Percentiles rank a stretch among this genome's conserved stretches.
phyloP scores from a whole-genome alignment of 2,797 vertebrate genomes.

The Muscicapa striata region DNA sequence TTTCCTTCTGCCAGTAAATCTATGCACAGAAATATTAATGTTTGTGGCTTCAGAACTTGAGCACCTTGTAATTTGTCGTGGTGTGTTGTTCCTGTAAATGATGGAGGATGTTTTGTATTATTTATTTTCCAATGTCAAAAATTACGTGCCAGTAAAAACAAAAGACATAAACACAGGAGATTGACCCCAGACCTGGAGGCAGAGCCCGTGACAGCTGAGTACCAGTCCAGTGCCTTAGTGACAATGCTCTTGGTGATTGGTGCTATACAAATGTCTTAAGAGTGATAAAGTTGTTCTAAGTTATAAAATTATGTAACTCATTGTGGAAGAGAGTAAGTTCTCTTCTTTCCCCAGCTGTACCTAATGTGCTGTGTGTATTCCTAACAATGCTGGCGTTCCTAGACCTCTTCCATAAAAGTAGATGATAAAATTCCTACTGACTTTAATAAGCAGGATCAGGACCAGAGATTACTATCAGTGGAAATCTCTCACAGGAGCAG shows the following conservation, averaged over 20 bases:
- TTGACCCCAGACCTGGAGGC: neutral
- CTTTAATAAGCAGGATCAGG: neutral
- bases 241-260: slow-evolving; percentile 7
- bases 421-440: neutral
- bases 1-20: slow-evolving; percentile 5
- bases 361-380: neutral
- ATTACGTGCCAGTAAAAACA: neutral
- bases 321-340: neutral
- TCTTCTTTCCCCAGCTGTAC: neutral
- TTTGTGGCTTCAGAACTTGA: neutral
- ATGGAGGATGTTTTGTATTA: neutral
- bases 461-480: neutral
- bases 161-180: neutral
- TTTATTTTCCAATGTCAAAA: neutral
- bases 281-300: neutral
- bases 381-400: neutral
- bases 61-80: neutral
- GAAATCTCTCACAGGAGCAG: neutral
- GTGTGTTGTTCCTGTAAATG: neutral
- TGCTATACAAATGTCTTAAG: slow-evolving; percentile 5
- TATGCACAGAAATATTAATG: slow-evolving; percentile 6
- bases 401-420: neutral
- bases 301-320: neutral
- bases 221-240: slow-evolving; percentile 48
- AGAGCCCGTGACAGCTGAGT: neutral